A percentile compares a stretch with the other conserved stretches of the same genome.
Evolutionary conservation across 2,797 vertebrate species (phyloP).

Genomic region (Uromys caudimaculatus): DNA sequence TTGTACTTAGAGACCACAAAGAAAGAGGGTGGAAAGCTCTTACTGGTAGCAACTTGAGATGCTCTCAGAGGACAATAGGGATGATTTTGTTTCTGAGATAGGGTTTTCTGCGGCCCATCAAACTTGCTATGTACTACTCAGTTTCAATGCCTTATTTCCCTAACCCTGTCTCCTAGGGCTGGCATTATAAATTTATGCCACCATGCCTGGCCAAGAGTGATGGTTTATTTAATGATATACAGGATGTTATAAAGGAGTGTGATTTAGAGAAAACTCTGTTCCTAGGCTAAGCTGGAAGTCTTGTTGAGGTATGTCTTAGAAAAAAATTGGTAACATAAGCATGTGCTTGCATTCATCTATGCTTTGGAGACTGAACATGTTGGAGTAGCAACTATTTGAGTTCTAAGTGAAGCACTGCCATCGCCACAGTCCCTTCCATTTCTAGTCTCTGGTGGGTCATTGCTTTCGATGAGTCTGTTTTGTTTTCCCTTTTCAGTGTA

Average conservation of each 20-base stretch:
- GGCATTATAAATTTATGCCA: neutral
- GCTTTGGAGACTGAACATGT: neutral
- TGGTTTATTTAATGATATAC: slow-evolving; percentile 44
- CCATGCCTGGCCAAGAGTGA: neutral
- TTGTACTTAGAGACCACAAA: slow-evolving; percentile 25
- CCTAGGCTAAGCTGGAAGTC: neutral
- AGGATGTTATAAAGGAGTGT: slow-evolving; percentile 54
- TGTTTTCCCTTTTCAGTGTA: slow-evolving; percentile 89
- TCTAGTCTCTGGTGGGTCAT: neutral
- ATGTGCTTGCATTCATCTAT: neutral
- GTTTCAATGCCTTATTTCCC: neutral
- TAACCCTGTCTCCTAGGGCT: neutral
- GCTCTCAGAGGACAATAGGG: neutral
- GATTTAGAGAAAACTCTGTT: slow-evolving; percentile 60
- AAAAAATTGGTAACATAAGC: slow-evolving; percentile 53
- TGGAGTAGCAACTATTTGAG: neutral
- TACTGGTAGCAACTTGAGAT: slow-evolving; percentile 29
- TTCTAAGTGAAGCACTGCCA: slow-evolving; percentile 30
- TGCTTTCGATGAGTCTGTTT: slow-evolving; percentile 67
- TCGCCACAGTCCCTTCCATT: neutral
- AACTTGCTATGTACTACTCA: neutral
- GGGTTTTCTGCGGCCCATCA: neutral
- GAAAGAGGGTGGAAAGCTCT: neutral
- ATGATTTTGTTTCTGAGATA: neutral
- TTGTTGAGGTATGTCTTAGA: slow-evolving; percentile 11